These are phyloP conservation scores for Perca fluviatilis DNA, from an alignment of 2,113 vertebrate species.

Conservation along the genomic window DNA sequence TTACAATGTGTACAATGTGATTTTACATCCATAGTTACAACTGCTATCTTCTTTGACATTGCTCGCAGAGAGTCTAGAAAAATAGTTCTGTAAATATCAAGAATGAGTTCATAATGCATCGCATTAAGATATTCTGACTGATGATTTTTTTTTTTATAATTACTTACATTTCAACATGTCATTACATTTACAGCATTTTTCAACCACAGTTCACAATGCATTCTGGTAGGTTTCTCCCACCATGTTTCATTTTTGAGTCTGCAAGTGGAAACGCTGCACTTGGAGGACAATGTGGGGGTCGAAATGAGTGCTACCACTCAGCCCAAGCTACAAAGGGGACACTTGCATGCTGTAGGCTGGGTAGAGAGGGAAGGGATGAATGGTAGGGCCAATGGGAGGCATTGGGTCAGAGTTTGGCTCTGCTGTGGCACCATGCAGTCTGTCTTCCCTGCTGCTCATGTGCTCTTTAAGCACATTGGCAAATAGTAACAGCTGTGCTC, in stretches of 20 bases:
- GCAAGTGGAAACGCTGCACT: not conserved
- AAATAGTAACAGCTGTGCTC: constrained; percentile 35
- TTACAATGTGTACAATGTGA: not conserved
- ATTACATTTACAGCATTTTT: not conserved
- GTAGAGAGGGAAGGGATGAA: constrained; percentile 3
- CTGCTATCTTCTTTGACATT: not conserved
- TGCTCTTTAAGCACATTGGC: not conserved
- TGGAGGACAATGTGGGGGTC: not conserved
- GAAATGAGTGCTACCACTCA: not conserved
- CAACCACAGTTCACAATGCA: not conserved
- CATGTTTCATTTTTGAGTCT: not conserved
- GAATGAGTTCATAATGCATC: not conserved
- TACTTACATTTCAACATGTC: not conserved
- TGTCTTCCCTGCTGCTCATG: constrained; percentile 23
- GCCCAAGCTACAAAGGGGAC: not conserved
- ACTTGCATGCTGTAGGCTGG: not conserved
- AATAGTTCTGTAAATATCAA: not conserved
- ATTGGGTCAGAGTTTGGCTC: constrained; percentile 18
- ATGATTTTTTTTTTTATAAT: not conserved
- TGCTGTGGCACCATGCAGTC: not conserved
- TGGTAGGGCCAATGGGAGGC: not conserved
- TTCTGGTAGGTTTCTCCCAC: not conserved
- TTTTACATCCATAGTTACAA: not conserved
- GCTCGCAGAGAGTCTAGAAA: not conserved
- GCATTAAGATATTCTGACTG: not conserved